These are phyloP conservation scores for Halictus ligatus DNA, from an alignment of 2,888 invertebrate genomes.

Conservation along the genomic window DNA sequence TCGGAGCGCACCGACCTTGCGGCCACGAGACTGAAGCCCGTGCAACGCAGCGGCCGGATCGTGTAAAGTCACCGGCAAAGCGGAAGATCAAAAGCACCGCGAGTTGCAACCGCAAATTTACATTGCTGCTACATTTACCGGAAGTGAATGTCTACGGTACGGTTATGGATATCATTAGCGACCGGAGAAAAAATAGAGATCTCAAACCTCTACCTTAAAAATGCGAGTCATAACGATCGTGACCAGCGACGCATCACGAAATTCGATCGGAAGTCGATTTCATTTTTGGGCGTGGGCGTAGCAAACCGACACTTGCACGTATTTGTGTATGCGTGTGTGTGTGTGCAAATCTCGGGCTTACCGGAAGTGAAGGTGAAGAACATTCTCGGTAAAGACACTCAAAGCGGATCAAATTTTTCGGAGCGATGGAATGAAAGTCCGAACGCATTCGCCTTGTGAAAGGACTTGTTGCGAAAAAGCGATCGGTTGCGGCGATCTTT, in stretches of 20 bases:
- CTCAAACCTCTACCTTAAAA: neutral
- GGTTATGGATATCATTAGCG: neutral
- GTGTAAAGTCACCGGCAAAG: conserved; percentile 1
- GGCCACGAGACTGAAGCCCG: conserved; percentile 5
- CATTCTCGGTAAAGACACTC: conserved; percentile 31
- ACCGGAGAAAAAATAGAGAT: neutral
- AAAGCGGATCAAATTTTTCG: conserved; percentile 61
- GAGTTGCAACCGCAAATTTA: conserved; percentile 36
- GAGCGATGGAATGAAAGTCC: conserved; percentile 64
- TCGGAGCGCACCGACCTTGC: neutral
- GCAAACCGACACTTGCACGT: neutral
- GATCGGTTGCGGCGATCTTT: conserved; percentile 34
- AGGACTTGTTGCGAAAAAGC: conserved; percentile 56
- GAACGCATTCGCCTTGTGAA: conserved; percentile 56
- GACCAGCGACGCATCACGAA: neutral
- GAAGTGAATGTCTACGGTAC: conserved; percentile 48
- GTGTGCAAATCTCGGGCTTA: conserved; percentile 35
- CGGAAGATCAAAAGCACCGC: conserved; percentile 28
- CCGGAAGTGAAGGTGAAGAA: conserved; percentile 69
- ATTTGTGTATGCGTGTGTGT: neutral
- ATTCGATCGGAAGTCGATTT: conserved; percentile 34
- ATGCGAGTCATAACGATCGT: neutral
- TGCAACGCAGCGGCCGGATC: neutral
- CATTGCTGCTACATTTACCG: conserved; percentile 26
- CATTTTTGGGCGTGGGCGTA: conserved; percentile 9